Base-by-base conservation (phyloP, 2,113 vertebrate species). In the Spea bombifrons region DNA sequence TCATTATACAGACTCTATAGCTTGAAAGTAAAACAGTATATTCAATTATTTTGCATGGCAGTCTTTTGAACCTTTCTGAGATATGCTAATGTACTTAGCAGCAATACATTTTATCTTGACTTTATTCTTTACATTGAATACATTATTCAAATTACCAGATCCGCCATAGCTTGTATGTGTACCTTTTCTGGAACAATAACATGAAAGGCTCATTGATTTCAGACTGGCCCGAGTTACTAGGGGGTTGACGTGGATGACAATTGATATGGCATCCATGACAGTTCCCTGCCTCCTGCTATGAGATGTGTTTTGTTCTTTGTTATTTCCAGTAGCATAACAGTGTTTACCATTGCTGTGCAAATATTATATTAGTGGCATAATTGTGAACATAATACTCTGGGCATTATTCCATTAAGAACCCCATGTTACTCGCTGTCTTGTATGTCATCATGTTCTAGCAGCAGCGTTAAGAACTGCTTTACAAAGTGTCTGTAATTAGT, bases 401-500 rank as follows among this genome's bases (percentile, higher is more conserved):
- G 30, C 12, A 45, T 75, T 46, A 69, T 66, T 75, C 63, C 47
- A 53, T 75, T 17, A 45, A 12, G 13, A 65, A 30, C 16, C 15
- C 61, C 8, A n/a, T 75, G 13, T 8, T 50, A 66, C 55, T 66
- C 17, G 17, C 49, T 53, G 64, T 8, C 8, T 8, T 75, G 12
- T 30, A 52, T 75, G 47, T 46, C n/a, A 13, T 65, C 46, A 17
- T 17, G 15, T 69, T 17, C 67, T 12, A 8, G 12, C 44, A 69
- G 15, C 15, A 16, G 46, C 49, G 43, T 67, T 67, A 49, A 46
- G 47, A n/a, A 79, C 85, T 84, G 81, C 73, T 71, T 84, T 78
- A 69, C 87, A 76, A 82, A 84, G 85, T 87, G 89, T 76, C 85
- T 87, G 85, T 77, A 82, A 85, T 86, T 80, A 88, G 85, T 61